Evolutionary conservation across 1,140 invertebrate genomes (phyloP), one percentile per base, ranked within the genome.

Genomic region (Zaprionus kolodkinae): DNA sequence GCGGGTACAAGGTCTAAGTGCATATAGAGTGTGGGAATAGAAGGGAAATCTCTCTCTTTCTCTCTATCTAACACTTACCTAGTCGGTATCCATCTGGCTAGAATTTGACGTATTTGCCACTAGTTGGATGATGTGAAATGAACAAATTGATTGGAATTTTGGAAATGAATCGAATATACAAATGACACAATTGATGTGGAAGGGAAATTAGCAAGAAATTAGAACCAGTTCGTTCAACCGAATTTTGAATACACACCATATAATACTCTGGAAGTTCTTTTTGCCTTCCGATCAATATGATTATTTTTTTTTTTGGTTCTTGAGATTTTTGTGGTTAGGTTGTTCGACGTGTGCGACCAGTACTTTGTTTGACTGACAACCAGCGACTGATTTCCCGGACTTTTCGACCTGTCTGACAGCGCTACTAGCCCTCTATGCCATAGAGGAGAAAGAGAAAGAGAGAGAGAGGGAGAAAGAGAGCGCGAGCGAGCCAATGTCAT

Each of bases 41-140:
- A 57, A 50, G 52, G 43, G 12, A 40, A 59, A 68, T 33, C 60
- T 21, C 21, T 21, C 21, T 21, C 21, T 21, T 2, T 21, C 21
- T 21, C 21, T 21, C 21, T 21, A 21, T 21, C 21, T 21, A 69
- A 43, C 70, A 89, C 85, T 89, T 85, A 89, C 85, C 85, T 89
- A 81, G 15, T 54, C 6, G 85, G 81, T 78, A 89, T 80, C 85
- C 85, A 89, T 89, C 85, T 89, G 59, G 65, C 85, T 81, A 89
- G 45, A 55, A 89, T 85, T 56, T 89, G 66, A 67, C 85, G 85
- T 81, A 89, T 81, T 81, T 89, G 85, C 85, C 69, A 89, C 85
- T 89, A 89, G 35, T 63, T 60, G 15, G 43, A 17, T 15, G 50
- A 7, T 71, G 59, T 15, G 43, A 64, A 48, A 64, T 55, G 57